These are phyloP conservation scores for Pseudomyrmex cubaensis DNA, from an alignment of 1,140 invertebrate species.

Conservation along the genomic window DNA sequence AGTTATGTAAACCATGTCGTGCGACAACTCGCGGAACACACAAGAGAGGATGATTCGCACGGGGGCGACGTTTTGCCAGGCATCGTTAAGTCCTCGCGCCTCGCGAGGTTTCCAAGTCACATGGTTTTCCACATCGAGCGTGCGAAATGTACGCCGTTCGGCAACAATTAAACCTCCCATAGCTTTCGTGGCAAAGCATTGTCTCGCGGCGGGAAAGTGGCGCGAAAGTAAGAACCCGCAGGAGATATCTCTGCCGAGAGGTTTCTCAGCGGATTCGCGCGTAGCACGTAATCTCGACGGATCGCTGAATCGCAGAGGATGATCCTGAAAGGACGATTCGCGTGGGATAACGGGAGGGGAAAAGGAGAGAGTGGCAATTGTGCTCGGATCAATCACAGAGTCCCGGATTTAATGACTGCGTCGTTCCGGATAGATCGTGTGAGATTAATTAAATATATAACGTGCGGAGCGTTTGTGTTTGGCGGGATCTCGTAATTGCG, in stretches of 20 bases:
- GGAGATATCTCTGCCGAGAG: conserved; percentile 56
- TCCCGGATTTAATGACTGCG: neutral
- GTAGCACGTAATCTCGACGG: neutral
- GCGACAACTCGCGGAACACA: conserved; percentile 68
- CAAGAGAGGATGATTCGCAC: conserved; percentile 13
- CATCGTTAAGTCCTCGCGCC: conserved; percentile 16
- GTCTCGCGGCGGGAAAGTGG: conserved; percentile 76
- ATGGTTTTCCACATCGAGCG: conserved; percentile 70
- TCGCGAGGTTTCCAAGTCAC: conserved; percentile 37
- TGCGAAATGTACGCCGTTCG: conserved; percentile 77
- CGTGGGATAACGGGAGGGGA: conserved; percentile 9
- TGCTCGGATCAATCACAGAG: neutral
- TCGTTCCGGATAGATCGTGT: neutral
- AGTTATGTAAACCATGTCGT: conserved; percentile 82
- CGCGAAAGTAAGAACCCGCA: conserved; percentile 76
- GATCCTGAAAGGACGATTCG: conserved; percentile 63
- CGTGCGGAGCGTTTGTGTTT: conserved; percentile 9
- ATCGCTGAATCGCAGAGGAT: conserved; percentile 49
- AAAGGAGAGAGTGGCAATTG: conserved; percentile 43
- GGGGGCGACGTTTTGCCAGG: neutral
- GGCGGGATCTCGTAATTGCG: neutral
- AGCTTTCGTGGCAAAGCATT: conserved; percentile 76
- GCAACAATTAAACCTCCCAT: conserved; percentile 75
- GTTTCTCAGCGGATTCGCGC: conserved; percentile 61
- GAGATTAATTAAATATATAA: conserved; percentile 34